phyloP scores from a whole-genome alignment of 2,113 vertebrate species.

The Petrocephalus zakoni region DNA sequence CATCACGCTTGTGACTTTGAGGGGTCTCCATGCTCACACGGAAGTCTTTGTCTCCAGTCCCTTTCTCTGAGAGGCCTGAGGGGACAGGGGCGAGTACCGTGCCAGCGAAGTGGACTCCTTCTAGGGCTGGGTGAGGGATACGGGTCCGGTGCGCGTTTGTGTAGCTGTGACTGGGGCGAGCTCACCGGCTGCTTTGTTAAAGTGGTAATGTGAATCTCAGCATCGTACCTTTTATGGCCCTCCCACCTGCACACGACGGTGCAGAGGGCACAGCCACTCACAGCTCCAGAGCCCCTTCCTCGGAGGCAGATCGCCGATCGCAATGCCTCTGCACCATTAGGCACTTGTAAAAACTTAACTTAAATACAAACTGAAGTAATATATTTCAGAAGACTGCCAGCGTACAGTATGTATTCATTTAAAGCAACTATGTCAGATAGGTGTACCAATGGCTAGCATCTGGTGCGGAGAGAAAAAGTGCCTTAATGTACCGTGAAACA shows the following conservation, averaged over 20 bases:
- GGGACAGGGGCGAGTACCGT: neutral
- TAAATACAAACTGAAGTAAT: neutral
- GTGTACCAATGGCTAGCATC: neutral
- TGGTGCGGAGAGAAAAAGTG: neutral
- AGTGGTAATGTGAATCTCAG: slow-evolving; percentile 5
- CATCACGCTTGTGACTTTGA: slow-evolving; percentile 29
- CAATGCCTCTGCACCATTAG: neutral
- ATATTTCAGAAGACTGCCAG: neutral
- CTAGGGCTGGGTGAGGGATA: neutral
- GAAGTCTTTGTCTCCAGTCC: slow-evolving; percentile 46
- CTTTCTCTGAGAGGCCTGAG: neutral
- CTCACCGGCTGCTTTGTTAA: slow-evolving; percentile 52
- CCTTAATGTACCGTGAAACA: neutral
- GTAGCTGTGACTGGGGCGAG: slow-evolving; percentile 33
- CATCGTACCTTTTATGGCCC: neutral
- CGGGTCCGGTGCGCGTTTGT: neutral
- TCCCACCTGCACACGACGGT: neutral
- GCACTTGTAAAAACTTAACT: neutral
- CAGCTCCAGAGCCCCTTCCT: neutral
- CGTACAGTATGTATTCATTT: neutral
- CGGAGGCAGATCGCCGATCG: neutral
- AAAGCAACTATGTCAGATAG: neutral
- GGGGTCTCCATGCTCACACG: slow-evolving; percentile 58
- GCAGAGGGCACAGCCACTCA: neutral
- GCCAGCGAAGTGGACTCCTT: neutral